Evolutionary conservation across 2,888 invertebrate species (phyloP).

Genomic region (Tetrapedia diversipes): DNA sequence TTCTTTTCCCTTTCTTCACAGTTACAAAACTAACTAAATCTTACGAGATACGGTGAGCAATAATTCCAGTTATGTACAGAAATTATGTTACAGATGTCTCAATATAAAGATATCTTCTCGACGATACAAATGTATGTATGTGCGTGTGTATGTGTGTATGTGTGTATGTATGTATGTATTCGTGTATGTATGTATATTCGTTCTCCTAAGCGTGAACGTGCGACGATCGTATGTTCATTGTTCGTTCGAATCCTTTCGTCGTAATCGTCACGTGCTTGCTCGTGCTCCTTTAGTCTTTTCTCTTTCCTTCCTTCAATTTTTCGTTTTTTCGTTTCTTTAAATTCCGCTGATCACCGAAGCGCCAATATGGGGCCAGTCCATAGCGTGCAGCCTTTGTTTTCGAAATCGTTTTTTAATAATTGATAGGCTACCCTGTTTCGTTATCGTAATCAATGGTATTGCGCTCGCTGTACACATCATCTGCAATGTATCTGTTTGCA

Average conservation of each 20-base stretch:
- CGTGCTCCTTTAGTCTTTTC: not conserved
- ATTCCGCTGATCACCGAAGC: constrained; percentile 37
- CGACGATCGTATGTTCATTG: constrained; percentile 43
- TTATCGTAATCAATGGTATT: constrained; percentile 78
- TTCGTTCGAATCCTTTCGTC: constrained; percentile 25
- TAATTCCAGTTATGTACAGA: constrained; percentile 82
- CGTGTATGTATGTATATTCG: too few relatives aligned
- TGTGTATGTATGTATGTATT: too few relatives aligned
- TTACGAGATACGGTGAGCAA: constrained; percentile 81
- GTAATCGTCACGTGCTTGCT: constrained; percentile 30
- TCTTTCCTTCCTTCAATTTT: not conserved
- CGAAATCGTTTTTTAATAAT: constrained; percentile 77
- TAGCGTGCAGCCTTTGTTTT: constrained; percentile 62
- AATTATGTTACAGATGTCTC: constrained; percentile 80
- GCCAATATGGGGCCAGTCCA: constrained; percentile 39
- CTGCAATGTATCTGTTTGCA: constrained; percentile 30
- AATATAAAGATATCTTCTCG: constrained; percentile 74
- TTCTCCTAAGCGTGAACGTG: constrained; percentile 48
- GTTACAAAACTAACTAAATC: constrained; percentile 81
- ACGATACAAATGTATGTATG: constrained; percentile 65
- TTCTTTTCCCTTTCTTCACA: constrained; percentile 63
- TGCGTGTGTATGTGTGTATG: too few relatives aligned
- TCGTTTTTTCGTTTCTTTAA: constrained; percentile 9
- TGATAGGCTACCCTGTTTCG: constrained; percentile 83
- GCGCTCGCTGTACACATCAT: constrained; percentile 66